phyloP scores from a whole-genome alignment of 2,113 vertebrate species.

The Sinocyclocheilus grahami region DNA sequence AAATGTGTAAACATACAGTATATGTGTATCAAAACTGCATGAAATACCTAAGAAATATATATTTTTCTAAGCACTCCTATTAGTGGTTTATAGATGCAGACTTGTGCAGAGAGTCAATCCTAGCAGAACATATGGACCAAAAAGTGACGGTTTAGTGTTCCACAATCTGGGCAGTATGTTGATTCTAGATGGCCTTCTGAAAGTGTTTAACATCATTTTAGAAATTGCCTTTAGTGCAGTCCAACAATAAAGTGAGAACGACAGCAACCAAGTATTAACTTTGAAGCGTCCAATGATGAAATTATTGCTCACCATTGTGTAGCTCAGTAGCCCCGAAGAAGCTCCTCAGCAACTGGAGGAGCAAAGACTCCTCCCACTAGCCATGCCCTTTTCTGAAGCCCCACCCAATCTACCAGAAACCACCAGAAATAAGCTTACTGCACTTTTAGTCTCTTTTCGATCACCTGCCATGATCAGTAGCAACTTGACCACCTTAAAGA shows the following conservation, averaged over 20 bases:
- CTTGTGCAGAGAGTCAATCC: background rate
- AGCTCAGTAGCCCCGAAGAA: constrained; percentile 39
- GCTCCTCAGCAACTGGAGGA: constrained; percentile 38
- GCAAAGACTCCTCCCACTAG: background rate
- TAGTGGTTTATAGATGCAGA: constrained; percentile 24
- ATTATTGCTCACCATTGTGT: background rate
- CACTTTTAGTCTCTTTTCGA: background rate
- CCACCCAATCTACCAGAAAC: background rate
- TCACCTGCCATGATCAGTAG: background rate
- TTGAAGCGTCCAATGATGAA: background rate
- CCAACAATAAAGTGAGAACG: background rate
- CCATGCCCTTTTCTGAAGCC: background rate
- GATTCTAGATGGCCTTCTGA: background rate
- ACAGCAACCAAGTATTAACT: background rate
- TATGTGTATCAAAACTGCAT: constrained; percentile 56
- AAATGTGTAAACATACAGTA: constrained; percentile 42
- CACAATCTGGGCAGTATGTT: background rate
- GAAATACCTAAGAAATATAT: constrained; percentile 53
- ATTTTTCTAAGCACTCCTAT: constrained; percentile 53
- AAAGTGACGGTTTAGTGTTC: background rate
- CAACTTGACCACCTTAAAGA: background rate
- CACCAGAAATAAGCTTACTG: constrained; percentile 7
- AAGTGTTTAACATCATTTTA: background rate
- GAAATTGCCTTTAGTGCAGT: background rate
- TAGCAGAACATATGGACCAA: background rate